A percentile compares a stretch with the other conserved stretches of the same genome.
These are phyloP conservation scores for Caenorhabditis auriculariae DNA, from an alignment of 2,888 invertebrate genomes.

Conservation along the genomic window DNA sequence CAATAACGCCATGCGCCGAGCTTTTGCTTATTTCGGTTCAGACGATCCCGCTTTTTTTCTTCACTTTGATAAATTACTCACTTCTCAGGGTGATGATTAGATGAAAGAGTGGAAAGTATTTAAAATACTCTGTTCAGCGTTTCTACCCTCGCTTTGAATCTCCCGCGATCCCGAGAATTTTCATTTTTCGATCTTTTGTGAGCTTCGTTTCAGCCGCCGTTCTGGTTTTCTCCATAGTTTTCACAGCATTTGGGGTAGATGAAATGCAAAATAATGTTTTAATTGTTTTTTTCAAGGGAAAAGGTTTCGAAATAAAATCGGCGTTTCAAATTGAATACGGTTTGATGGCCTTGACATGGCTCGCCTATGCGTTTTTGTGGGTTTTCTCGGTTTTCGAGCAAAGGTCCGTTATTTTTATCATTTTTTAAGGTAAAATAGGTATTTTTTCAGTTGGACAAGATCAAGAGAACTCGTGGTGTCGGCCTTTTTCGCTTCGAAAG, in stretches of 20 bases:
- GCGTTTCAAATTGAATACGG: conserved; percentile 35
- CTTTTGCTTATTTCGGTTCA: conserved; percentile 17
- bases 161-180: not conserved
- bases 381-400: conserved; percentile 10
- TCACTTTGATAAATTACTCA: conserved; percentile 27
- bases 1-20: conserved; percentile 47
- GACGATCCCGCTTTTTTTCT: conserved; percentile 37
- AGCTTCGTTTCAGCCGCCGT: not conserved
- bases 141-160: conserved; percentile 6
- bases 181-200: not conserved
- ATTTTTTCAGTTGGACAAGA: conserved; percentile 37
- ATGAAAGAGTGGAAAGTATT: not conserved
- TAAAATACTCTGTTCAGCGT: conserved; percentile 4
- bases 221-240: not conserved
- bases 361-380: conserved; percentile 35
- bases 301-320: conserved; percentile 2
- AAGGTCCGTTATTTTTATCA: conserved; percentile 15
- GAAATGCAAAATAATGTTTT: not conserved
- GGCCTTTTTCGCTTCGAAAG: conserved; percentile 34
- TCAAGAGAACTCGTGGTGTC: conserved; percentile 18
- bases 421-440: not conserved
- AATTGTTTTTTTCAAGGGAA: not conserved
- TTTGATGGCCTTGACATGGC: conserved; percentile 25
- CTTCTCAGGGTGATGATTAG: conserved; percentile 12
- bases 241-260: not conserved